Conservation (phyloP, 1,140 invertebrate genomes). For the Drosophila biarmipes region DNA sequence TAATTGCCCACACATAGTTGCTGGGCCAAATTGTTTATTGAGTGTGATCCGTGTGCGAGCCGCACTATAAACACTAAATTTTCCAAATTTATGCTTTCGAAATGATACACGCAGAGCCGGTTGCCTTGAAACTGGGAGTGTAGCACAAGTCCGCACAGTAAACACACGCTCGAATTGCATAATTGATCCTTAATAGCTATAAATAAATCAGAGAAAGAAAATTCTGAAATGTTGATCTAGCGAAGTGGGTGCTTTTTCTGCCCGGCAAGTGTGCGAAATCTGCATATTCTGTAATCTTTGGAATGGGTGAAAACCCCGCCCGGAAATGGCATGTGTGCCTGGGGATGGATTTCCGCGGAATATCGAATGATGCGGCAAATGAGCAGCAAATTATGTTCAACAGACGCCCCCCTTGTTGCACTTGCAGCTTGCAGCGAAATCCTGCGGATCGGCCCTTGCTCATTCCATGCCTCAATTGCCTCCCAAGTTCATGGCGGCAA, state of each 20-base stretch:
- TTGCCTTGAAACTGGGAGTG: conserved; percentile 20
- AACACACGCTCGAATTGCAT: conserved; percentile 66
- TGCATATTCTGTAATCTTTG: conserved; percentile 12
- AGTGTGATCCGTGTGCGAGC: conserved; percentile 58
- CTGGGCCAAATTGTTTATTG: conserved; percentile 70
- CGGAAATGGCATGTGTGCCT: conserved; percentile 51
- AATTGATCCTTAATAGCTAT: conserved; percentile 64
- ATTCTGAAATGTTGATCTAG: conserved; percentile 45
- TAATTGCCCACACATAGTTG: conserved; percentile 34
- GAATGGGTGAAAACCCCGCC: conserved; percentile 20
- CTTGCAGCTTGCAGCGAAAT: not conserved
- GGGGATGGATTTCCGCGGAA: conserved; percentile 53
- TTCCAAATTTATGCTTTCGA: conserved; percentile 58
- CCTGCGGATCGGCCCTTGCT: conserved; percentile 27
- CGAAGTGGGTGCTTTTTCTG: conserved; percentile 18
- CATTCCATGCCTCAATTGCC: conserved; percentile 64
- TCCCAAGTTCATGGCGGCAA: conserved; percentile 70
- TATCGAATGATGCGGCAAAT: conserved; percentile 80
- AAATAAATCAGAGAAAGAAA: conserved; percentile 50
- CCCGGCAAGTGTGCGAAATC: conserved; percentile 14
- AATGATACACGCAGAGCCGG: conserved; percentile 53
- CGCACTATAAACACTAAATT: conserved; percentile 70
- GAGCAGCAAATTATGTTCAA: conserved; percentile 68
- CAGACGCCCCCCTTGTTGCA: conserved; percentile 55
- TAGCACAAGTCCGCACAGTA: conserved; percentile 20